Base-by-base conservation (phyloP, 2,797 vertebrate species). In the Sebastes taczanowskii region DNA sequence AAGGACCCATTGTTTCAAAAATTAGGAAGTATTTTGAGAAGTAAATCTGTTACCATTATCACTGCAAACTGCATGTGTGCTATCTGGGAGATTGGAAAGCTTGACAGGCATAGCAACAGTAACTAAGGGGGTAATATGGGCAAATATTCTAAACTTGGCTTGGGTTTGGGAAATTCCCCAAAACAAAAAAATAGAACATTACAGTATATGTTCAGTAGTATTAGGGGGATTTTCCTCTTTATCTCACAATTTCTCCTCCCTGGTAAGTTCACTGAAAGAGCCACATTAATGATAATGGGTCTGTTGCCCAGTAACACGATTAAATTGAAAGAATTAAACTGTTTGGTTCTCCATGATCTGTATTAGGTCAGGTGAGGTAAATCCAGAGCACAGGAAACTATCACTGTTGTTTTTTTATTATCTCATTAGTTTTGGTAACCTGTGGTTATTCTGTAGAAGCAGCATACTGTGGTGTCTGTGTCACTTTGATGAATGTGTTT, bases 301-400 rank as follows among this genome's bases (percentile, higher is more conserved):
- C n/a, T 73, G 22, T 74, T 79, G 23, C 72, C 30, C 34, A 55
- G 42, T 56, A 69, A 74, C 61, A 35, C 11, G n/a, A 34, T 63
- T 6, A n/a, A 61, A 61, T 11, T 68, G 49, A 70, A 11, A 74
- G 13, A 62, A 75, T 77, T 22, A 77, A 80, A 60, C n/a, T 30
- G 23, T 66, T 59, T 58, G 23, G 6, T 42, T 22, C 11, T 10
- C 22, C 52, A 38, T 53, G 20, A 53, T 35, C 34, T 58, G 46
- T 74, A 3, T 53, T 25, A 18, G 25, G 7, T 59, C 11, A 68
- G 3, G 25, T 58, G 16, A 29, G 18, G 7, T 77, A 27, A 53
- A 61, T 42, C 30, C 46, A 62, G 32, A 60, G 30, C 27, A 25
- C 16, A 76, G 6, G 6, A 32, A 30, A 62, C 20, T 56, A 5